Percentiles rank a stretch among this genome's conserved stretches.
These are phyloP conservation scores for Drosophila sordidapex DNA, from an alignment of 2,888 invertebrate genomes.

Conservation along the genomic window DNA sequence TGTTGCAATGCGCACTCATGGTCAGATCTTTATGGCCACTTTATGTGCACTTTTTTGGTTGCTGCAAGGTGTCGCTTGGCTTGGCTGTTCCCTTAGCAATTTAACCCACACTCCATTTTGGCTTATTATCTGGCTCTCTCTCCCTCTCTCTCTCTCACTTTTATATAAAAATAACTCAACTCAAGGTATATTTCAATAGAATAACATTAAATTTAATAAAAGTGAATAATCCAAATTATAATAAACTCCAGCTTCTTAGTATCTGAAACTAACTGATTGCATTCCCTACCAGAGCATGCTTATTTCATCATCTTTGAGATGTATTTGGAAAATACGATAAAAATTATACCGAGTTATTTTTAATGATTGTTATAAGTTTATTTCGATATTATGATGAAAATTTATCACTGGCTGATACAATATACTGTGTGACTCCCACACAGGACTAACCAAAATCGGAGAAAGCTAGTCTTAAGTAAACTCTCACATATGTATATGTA, in stretches of 20 bases:
- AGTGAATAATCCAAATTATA: not conserved
- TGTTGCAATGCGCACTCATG: conserved; percentile 5
- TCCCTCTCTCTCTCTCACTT: not conserved
- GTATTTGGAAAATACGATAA: not conserved
- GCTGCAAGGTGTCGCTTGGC: conserved; percentile 57
- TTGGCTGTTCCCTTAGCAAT: conserved; percentile 53
- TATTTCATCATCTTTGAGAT: not conserved
- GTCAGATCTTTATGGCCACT: conserved; percentile 30
- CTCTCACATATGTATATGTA: not conserved
- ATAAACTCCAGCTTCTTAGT: not conserved
- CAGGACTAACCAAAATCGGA: not conserved
- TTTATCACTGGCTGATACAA: not conserved
- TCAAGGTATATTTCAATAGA: not conserved
- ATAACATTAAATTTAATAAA: not conserved
- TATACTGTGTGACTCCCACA: not conserved
- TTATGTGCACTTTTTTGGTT: conserved; percentile 42
- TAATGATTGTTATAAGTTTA: not conserved
- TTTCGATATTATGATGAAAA: not conserved
- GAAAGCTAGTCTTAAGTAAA: not conserved
- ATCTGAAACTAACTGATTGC: not conserved
- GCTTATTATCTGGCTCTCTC: conserved; percentile 1
- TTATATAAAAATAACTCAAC: not conserved
- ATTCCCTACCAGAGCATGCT: not conserved
- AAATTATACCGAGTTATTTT: not conserved
- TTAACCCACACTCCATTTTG: conserved; percentile 22